phyloP scores from a whole-genome alignment of 2,888 invertebrate species.

The Orthosia cruda region DNA sequence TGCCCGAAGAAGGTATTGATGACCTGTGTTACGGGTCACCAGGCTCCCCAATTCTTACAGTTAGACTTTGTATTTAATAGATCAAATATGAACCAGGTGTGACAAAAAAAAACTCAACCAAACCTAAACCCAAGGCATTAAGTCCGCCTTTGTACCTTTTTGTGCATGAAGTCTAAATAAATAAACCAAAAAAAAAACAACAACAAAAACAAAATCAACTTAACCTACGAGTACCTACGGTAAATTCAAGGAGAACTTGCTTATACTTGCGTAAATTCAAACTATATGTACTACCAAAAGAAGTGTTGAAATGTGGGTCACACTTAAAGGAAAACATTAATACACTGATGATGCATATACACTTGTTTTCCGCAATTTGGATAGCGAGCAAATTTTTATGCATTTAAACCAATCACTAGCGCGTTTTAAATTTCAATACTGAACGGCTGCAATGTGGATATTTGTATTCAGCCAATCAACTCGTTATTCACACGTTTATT shows the following conservation, averaged over 20 bases:
- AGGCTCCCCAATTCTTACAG: no score
- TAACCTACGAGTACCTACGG: background rate
- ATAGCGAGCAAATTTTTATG: constrained; percentile 36
- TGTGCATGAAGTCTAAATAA: no score
- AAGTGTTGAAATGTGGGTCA: background rate
- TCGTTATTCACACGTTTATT: constrained; percentile 55
- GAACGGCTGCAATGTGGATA: constrained; percentile 47
- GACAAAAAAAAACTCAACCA: no score
- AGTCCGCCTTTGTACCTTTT: no score
- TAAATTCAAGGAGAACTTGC: background rate
- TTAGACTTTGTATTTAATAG: no score
- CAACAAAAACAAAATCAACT: no score
- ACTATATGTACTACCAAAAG: background rate
- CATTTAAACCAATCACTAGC: constrained; percentile 46
- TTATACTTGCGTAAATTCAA: no score
- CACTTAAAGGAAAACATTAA: background rate
- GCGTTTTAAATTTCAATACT: constrained; percentile 58
- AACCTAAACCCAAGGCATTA: no score
- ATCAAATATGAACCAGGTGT: no score
- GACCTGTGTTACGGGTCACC: no score
- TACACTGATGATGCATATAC: background rate
- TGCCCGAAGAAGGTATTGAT: no score
- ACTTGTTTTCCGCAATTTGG: constrained; percentile 6
- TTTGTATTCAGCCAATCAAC: constrained; percentile 59
- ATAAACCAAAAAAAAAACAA: no score